phyloP scores from a whole-genome alignment of 1,140 invertebrate genomes.

The Tachypleus tridentatus region DNA sequence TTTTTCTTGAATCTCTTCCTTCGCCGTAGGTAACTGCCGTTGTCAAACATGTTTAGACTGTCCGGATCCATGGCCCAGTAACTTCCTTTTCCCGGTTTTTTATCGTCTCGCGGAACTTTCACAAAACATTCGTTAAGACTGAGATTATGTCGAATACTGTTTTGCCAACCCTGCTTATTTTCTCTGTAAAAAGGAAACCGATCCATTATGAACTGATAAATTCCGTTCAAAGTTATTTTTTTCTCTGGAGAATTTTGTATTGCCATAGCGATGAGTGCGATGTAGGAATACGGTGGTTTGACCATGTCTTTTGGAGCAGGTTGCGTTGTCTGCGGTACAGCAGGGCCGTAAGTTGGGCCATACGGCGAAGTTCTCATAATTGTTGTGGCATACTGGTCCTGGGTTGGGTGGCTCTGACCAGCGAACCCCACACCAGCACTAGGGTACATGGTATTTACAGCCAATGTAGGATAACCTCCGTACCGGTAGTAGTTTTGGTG shows the following conservation, averaged over 20 bases:
- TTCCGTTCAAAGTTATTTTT: constrained; percentile 91
- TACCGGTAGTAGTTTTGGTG: constrained; percentile 17
- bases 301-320: constrained; percentile 17
- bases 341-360: too few species aligned
- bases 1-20: constrained; percentile 91
- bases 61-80: constrained; percentile 97
- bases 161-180: constrained; percentile 79
- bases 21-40: constrained; percentile 82
- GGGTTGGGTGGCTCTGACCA: background rate
- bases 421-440: constrained; percentile 10
- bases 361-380: too few species aligned
- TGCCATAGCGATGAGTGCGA: constrained; percentile 96
- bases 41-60: constrained; percentile 97
- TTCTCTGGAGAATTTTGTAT: constrained; percentile 87
- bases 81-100: constrained; percentile 90
- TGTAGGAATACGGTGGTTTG: constrained; percentile 97
- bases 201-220: constrained; percentile 98
- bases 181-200: constrained; percentile 93
- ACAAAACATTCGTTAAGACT: constrained; percentile 98
- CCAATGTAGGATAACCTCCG: constrained; percentile 15
- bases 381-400: constrained; percentile 9
- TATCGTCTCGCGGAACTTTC: constrained; percentile 82
- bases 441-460: constrained; percentile 4
- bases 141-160: constrained; percentile 91
- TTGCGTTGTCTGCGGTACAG: background rate